A percentile compares a stretch with the other conserved stretches of the same genome.
phyloP scores from a whole-genome alignment of 1,140 invertebrate genomes.

The Oedothorax gibbosus region DNA sequence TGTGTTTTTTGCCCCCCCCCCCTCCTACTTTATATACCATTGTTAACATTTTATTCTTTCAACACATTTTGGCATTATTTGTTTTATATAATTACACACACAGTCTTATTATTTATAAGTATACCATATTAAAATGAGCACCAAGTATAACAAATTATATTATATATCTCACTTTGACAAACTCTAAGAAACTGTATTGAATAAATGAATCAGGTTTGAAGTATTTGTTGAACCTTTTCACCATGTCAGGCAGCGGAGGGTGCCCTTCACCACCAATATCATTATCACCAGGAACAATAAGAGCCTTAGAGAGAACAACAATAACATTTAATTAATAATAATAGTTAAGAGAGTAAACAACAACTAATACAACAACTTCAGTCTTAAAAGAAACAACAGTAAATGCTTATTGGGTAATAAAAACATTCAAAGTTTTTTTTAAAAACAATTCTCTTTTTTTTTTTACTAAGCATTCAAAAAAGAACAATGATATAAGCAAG shows the following conservation, averaged over 20 bases:
- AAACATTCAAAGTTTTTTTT: no score
- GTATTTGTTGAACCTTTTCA: conserved; percentile 81
- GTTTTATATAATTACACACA: no score
- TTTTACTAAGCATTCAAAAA: no score
- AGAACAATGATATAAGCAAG: no score
- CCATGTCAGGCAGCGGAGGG: conserved; percentile 78
- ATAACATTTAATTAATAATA: not conserved
- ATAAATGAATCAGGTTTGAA: conserved; percentile 75
- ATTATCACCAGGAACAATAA: conserved; percentile 93
- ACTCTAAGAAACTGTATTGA: conserved; percentile 69
- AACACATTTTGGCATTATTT: not conserved
- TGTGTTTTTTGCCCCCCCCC: no score
- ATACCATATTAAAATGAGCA: no score
- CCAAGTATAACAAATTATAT: no score
- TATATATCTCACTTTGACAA: conserved; percentile 72
- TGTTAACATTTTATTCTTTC: no score
- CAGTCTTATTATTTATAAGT: no score
- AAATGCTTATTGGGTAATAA: no score
- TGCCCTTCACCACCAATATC: conserved; percentile 93
- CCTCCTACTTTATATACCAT: conserved; percentile 66
- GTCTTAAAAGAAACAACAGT: not conserved
- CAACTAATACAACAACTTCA: not conserved
- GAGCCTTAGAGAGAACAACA: conserved; percentile 73
- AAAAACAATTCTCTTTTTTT: no score
- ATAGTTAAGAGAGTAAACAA: not conserved